Base-by-base conservation (phyloP, 2,113 vertebrate species). In the Noturus placidus region DNA sequence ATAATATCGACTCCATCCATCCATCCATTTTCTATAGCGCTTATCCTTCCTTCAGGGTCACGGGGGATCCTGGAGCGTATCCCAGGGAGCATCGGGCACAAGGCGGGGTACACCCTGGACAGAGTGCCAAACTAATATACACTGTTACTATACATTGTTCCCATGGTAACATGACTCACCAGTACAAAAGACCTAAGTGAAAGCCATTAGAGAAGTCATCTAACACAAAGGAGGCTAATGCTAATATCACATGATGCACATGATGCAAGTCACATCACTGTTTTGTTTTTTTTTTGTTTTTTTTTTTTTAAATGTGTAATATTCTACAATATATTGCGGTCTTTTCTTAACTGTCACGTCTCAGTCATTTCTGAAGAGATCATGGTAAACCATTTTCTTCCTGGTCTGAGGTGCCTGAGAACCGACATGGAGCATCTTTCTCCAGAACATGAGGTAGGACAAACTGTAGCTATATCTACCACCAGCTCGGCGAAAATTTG, bases 291-390 rank as follows among this genome's bases (percentile, higher is more conserved):
- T 42, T 72, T 42, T 42, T 42, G 3, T 3, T 42, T 42, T 42
- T 42, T 42, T 42, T 42, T 42, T 42, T 11, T 13, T 15, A 27
- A n/a, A 15, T 52, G 1, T 52, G 27, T 10, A 59, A 25, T 59
- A 35, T 59, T 81, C 33, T 81, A 20, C 30, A 59, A 57, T 57
- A 14, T 22, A 11, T 35, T 35, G 7, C 1, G 0, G 50, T 57
- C 7, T 79, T 84, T 89, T 92, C 96, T 98, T 99, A 96, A 97
- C 93, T 88, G 61, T 65, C 10, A 82, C 87, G 0, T 8, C 85
- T 82, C 91, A 99, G 98, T 99, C 95, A 99, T 99, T 95, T 99
- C 98, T 56, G 98, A 99, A 88, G 98, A 99, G 89, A 96, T 99
- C 93, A 99, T 99, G 98, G 95, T 98, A 79, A 99, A 96, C 94